phyloP scores from a whole-genome alignment of 2,888 invertebrate genomes.

The Melanophora roralis region DNA sequence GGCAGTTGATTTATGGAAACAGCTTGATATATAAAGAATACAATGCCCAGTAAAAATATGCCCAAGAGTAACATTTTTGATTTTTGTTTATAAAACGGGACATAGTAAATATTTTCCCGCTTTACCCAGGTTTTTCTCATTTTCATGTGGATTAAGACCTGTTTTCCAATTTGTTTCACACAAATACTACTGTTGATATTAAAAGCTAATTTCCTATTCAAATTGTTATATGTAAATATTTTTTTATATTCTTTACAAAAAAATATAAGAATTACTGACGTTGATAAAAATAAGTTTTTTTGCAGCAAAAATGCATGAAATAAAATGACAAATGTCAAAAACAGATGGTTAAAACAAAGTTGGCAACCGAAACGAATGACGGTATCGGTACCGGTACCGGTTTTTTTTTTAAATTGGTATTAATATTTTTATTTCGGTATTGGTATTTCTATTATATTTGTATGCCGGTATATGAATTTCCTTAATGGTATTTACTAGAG shows the following conservation, averaged over 20 bases:
- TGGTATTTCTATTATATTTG: too few species aligned
- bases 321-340: neutral
- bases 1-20: slow-evolving; percentile 77
- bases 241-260: slow-evolving; percentile 1
- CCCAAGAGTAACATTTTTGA: slow-evolving; percentile 76
- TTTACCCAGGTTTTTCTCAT: slow-evolving; percentile 77
- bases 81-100: slow-evolving; percentile 77
- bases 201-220: too few species aligned
- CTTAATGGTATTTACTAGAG: too few species aligned
- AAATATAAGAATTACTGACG: slow-evolving; percentile 35
- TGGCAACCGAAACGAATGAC: too few species aligned
- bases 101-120: slow-evolving; percentile 76
- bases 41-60: slow-evolving; percentile 75
- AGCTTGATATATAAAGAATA: slow-evolving; percentile 75
- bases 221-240: too few species aligned
- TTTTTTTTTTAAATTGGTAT: too few species aligned
- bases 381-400: too few species aligned
- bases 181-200: neutral
- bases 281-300: slow-evolving; percentile 31
- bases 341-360: too few species aligned
- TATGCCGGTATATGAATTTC: too few species aligned
- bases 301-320: neutral
- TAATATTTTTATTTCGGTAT: too few species aligned
- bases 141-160: neutral
- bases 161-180: neutral